phyloP scores from a whole-genome alignment of 2,113 vertebrate species.

The Chrysochloris asiatica region DNA sequence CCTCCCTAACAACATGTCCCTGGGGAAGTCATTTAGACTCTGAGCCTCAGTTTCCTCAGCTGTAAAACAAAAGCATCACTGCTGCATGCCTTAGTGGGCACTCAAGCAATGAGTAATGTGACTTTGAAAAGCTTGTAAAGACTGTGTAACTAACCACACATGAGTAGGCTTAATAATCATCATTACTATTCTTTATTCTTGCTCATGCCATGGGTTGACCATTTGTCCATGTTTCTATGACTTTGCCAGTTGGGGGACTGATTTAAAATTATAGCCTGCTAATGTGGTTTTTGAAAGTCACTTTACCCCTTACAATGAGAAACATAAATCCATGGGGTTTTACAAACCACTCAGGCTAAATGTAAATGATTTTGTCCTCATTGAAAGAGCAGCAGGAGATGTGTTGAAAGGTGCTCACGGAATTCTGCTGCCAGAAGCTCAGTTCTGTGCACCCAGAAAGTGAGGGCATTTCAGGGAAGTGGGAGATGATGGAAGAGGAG shows the following conservation, averaged over 20 bases:
- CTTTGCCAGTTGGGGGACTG: background rate
- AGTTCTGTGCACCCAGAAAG: rapidly evolving
- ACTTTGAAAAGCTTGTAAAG: rapidly evolving
- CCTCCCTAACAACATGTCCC: rapidly evolving
- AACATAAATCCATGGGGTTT: background rate
- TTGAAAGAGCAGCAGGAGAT: rapidly evolving
- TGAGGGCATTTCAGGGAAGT: background rate
- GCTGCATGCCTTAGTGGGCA: rapidly evolving
- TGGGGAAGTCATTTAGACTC: background rate
- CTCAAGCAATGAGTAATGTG: rapidly evolving
- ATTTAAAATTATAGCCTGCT: background rate
- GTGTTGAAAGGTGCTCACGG: rapidly evolving
- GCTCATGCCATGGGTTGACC: rapidly evolving
- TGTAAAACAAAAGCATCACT: background rate
- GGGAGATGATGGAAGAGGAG: rapidly evolving
- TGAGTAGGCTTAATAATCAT: rapidly evolving
- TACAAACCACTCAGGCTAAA: background rate
- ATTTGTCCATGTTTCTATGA: background rate
- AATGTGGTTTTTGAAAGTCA: background rate
- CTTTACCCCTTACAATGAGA: background rate
- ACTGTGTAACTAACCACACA: rapidly evolving
- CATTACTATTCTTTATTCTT: background rate
- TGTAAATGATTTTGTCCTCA: rapidly evolving
- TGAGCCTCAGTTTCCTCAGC: background rate
- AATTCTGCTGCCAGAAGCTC: rapidly evolving